These are phyloP conservation scores for Porites lobata DNA, from an alignment of 92 coral and sea anemone species.

Conservation along the genomic window DNA sequence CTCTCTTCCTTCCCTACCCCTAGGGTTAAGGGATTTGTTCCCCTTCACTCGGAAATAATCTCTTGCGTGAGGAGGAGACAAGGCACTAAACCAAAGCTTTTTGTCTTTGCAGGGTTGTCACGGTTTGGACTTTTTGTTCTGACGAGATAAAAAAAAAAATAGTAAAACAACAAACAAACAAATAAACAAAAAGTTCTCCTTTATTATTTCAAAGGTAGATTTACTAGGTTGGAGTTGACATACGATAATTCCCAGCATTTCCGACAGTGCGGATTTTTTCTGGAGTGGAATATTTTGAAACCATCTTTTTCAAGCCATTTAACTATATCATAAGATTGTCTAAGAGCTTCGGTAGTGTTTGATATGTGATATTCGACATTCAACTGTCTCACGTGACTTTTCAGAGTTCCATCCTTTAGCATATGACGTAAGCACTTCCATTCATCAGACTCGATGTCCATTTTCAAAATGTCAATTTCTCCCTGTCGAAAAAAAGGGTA, in stretches of 20 bases:
- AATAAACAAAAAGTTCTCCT: no score
- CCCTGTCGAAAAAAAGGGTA: conserved; percentile 31
- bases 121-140: no score
- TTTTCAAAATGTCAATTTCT: conserved; percentile 83
- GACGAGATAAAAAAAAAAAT: no score
- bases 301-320: conserved; percentile 92
- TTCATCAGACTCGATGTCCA: conserved; percentile 95
- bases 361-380: conserved; percentile 80
- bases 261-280: conserved; percentile 79
- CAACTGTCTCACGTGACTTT: conserved; percentile 79
- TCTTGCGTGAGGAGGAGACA: no score
- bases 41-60: no score
- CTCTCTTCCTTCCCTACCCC: no score
- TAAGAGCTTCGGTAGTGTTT: conserved; percentile 41
- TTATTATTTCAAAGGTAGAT: conserved; percentile 45
- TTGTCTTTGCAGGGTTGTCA: no score
- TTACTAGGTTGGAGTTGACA: conserved; percentile 78
- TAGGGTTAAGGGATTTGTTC: no score
- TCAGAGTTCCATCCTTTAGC: conserved; percentile 84
- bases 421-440: conserved; percentile 93
- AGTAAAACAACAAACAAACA: no score
- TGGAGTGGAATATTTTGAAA: conserved; percentile 74
- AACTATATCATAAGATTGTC: conserved; percentile 76
- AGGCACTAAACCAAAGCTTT: no score
- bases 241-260: conserved; percentile 89